phyloP scores from a whole-genome alignment of 2,888 invertebrate species.

The Thymelicus acteon region DNA sequence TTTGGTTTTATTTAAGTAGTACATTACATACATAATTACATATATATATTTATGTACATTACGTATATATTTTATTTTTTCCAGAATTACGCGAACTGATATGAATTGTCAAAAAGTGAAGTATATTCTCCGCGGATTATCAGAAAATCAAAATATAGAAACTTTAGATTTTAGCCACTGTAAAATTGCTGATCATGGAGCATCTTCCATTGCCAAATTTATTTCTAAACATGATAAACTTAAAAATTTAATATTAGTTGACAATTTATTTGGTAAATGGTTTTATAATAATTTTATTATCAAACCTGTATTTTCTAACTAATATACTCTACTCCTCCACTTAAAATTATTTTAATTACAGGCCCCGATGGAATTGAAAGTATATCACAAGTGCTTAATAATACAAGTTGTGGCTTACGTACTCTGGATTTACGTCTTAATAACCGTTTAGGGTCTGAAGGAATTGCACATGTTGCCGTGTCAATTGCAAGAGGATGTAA shows the following conservation, averaged over 20 bases:
- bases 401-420: conserved; percentile 68
- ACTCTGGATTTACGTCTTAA: conserved; percentile 74
- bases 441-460: conserved; percentile 73
- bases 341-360: conserved; percentile 44
- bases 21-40: too few relatives aligned
- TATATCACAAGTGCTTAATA: conserved; percentile 72
- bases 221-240: conserved; percentile 76
- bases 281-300: neutral
- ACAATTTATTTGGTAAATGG: conserved; percentile 80
- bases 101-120: conserved; percentile 77
- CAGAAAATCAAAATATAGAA: conserved; percentile 70
- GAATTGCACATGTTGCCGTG: conserved; percentile 74
- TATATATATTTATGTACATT: neutral
- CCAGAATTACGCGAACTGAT: conserved; percentile 75
- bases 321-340: neutral
- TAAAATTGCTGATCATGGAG: conserved; percentile 85
- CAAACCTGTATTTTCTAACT: neutral
- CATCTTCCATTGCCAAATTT: conserved; percentile 85
- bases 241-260: conserved; percentile 75
- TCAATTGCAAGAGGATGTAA: conserved; percentile 79
- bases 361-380: conserved; percentile 73
- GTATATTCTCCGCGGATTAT: conserved; percentile 72
- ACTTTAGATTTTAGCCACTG: conserved; percentile 88
- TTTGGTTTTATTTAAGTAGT: too few relatives aligned
- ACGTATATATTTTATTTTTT: conserved; percentile 36